A percentile compares a stretch with the other conserved stretches of the same genome.
These are phyloP conservation scores for Aldabrachelys gigantea DNA, from an alignment of 2,113 vertebrate species.

Conservation along the genomic window DNA sequence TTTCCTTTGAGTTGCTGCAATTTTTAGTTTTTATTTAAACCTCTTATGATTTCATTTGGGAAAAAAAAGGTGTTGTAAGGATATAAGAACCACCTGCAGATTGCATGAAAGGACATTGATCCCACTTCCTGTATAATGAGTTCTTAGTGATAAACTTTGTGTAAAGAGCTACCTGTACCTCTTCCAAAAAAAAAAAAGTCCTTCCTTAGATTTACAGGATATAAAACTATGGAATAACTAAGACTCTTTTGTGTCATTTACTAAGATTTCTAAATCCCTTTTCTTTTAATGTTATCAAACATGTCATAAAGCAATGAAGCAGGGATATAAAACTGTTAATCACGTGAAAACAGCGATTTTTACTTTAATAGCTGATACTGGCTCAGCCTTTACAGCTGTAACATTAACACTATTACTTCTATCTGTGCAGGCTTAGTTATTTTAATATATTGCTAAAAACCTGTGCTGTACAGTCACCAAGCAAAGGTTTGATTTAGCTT, in stretches of 20 bases:
- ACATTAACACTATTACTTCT: not conserved
- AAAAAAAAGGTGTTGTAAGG: not conserved
- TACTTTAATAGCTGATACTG: not conserved
- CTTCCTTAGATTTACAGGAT: not conserved
- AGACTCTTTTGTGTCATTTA: not conserved
- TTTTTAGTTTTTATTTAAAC: slow-evolving; percentile 57
- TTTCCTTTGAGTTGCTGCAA: slow-evolving; percentile 54
- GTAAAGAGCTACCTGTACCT: slow-evolving; percentile 6
- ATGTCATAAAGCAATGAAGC: not conserved
- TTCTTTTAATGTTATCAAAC: not conserved
- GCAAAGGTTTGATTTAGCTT: not conserved
- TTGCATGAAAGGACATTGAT: slow-evolving; percentile 22
- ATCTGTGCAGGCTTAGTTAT: not conserved
- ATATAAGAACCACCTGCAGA: not conserved
- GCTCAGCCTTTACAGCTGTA: not conserved
- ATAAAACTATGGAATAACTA: not conserved
- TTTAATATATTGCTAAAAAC: not conserved
- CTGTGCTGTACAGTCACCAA: not conserved
- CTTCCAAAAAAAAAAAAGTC: accelerated
- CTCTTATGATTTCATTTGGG: not conserved
- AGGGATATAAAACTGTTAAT: not conserved
- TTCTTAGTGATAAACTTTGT: not conserved
- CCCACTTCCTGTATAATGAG: slow-evolving; percentile 6
- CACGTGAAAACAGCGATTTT: not conserved
- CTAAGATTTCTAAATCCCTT: not conserved